These are phyloP conservation scores for Euura lappo DNA, from an alignment of 1,140 invertebrate species.

Conservation along the genomic window DNA sequence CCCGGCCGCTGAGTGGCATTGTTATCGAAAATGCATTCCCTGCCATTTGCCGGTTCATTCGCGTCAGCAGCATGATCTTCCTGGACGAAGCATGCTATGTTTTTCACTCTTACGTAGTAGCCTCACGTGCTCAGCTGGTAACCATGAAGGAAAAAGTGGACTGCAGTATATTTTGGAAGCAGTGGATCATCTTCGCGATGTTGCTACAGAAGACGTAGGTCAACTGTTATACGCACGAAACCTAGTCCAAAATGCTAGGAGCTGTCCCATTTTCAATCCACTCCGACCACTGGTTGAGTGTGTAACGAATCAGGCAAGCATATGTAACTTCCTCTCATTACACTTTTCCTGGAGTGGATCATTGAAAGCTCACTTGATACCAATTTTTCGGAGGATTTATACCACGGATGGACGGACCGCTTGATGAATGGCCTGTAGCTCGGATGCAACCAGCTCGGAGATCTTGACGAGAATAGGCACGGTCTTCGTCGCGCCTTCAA, in stretches of 20 bases:
- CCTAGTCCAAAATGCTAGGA: too few species aligned
- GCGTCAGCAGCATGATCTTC: constrained; percentile 71
- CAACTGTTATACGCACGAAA: too few species aligned
- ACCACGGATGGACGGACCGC: too few species aligned
- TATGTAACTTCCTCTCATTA: neutral
- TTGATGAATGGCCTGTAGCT: too few species aligned
- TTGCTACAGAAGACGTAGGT: constrained; percentile 33
- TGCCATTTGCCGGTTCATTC: constrained; percentile 67
- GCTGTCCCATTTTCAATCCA: too few species aligned
- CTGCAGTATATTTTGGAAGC: constrained; percentile 74
- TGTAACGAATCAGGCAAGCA: constrained; percentile 50
- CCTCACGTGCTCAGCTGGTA: constrained; percentile 70
- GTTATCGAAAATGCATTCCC: constrained; percentile 70
- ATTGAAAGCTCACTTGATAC: too few species aligned
- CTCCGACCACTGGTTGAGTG: constrained; percentile 39
- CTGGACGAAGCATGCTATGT: constrained; percentile 77
- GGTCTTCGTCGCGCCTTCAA: too few species aligned
- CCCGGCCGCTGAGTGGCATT: constrained; percentile 62
- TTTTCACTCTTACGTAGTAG: constrained; percentile 68
- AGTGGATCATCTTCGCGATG: constrained; percentile 74
- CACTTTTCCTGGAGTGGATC: too few species aligned
- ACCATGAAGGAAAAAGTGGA: constrained; percentile 67
- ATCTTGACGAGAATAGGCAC: too few species aligned
- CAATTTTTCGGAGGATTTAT: too few species aligned
- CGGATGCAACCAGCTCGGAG: too few species aligned